Conservation (phyloP, 2,888 invertebrate species). For the Mantis religiosa region DNA sequence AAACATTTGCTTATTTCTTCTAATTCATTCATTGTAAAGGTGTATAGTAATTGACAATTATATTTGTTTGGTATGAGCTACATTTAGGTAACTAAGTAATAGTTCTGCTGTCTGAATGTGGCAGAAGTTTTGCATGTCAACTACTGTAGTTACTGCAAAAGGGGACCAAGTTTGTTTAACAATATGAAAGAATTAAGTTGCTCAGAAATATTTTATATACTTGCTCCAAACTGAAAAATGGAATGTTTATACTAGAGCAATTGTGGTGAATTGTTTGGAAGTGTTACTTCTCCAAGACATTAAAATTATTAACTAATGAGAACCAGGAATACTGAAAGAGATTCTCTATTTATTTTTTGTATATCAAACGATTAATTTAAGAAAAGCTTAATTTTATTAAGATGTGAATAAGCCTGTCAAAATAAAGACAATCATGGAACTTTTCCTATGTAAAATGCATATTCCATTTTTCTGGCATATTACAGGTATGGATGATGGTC, state of each 20-base stretch:
- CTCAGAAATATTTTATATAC: slow-evolving; percentile 4
- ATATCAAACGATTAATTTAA: not conserved
- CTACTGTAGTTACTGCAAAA: not conserved
- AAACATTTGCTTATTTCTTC: not conserved
- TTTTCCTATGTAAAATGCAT: not conserved
- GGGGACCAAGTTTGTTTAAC: slow-evolving; percentile 3
- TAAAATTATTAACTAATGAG: not conserved
- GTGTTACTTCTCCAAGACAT: not conserved
- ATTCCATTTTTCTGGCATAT: not conserved
- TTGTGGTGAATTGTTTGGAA: not conserved
- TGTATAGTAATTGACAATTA: not conserved
- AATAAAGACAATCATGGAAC: not conserved
- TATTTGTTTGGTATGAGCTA: not conserved
- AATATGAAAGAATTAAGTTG: not conserved
- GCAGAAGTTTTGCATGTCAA: not conserved
- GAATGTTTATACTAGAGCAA: not conserved
- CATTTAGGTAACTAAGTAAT: not conserved
- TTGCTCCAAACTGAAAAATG: not conserved
- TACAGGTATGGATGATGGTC: not conserved
- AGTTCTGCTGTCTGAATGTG: not conserved
- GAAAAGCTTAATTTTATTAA: not conserved
- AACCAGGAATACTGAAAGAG: not conserved
- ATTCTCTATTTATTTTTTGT: not conserved
- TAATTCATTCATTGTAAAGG: not conserved
- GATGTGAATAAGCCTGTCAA: not conserved